phyloP scores from a whole-genome alignment of 2,113 vertebrate species.

The Paraplagusia blochii region DNA sequence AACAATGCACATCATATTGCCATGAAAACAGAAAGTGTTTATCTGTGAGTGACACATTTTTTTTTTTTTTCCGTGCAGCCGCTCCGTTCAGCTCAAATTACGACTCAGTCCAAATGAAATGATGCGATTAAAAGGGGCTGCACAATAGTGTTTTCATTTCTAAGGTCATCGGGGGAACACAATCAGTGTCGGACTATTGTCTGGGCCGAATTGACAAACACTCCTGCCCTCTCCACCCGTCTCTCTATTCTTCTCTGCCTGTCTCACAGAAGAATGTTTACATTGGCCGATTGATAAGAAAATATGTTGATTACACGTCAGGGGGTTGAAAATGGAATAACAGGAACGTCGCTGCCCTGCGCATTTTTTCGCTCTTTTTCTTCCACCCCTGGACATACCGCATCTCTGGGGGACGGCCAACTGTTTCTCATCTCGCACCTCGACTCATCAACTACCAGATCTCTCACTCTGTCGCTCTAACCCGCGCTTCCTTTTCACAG shows the following conservation, averaged over 20 bases:
- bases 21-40: conserved; percentile 21
- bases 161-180: conserved; percentile 55
- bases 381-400: conserved; percentile 2
- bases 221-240: conserved; percentile 36
- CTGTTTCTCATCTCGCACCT: conserved; percentile 32
- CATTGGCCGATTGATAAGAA: conserved; percentile 23
- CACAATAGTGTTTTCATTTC: conserved; percentile 53
- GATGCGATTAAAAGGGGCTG: conserved; percentile 48
- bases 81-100: conserved; percentile 41
- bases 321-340: conserved; percentile 30
- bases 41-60: conserved; percentile 39
- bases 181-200: conserved; percentile 48
- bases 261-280: conserved; percentile 32
- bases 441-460: conserved; percentile 31
- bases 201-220: conserved; percentile 35
- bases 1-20: too few species aligned
- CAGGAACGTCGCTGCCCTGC: conserved; percentile 22
- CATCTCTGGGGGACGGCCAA: conserved; percentile 24
- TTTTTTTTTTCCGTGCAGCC: conserved; percentile 12
- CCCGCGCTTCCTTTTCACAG: conserved; percentile 3
- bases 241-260: conserved; percentile 45
- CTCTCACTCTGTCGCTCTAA: conserved; percentile 16
- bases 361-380: not conserved
- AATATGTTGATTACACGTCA: conserved; percentile 30
- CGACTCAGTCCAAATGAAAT: conserved; percentile 39